A percentile compares a stretch with the other conserved stretches of the same genome.
These are phyloP conservation scores for Leptopilina clavipes DNA, from an alignment of 1,140 invertebrate genomes.

Conservation along the genomic window DNA sequence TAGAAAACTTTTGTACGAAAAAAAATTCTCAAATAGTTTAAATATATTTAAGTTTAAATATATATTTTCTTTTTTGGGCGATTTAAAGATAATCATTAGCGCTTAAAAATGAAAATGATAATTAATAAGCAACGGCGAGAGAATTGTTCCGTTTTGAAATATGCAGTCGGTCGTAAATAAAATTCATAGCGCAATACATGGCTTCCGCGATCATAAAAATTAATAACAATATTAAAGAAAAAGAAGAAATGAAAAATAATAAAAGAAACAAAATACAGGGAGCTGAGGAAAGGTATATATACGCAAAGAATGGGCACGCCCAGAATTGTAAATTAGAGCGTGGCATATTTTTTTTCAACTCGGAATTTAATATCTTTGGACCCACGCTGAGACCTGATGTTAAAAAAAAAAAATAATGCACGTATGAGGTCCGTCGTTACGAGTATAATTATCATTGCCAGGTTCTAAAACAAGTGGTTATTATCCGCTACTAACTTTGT, in stretches of 20 bases:
- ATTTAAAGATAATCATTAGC: too few species aligned
- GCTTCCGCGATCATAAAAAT: conserved; percentile 33
- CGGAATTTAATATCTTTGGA: conserved; percentile 69
- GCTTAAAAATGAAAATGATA: conserved; percentile 35
- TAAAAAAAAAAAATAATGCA: conserved; percentile 68
- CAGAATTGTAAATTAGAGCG: conserved; percentile 70
- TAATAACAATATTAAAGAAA: conserved; percentile 19
- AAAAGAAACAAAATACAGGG: conserved; percentile 36
- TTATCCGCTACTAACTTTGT: conserved; percentile 16
- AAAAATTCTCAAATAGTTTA: too few species aligned
- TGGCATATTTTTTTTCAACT: conserved; percentile 63
- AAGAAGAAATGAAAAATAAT: conserved; percentile 28
- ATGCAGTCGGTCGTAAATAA: conserved; percentile 34
- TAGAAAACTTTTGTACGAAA: too few species aligned
- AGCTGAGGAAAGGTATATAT: conserved; percentile 53
- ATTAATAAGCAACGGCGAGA: conserved; percentile 36
- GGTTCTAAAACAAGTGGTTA: conserved; percentile 42
- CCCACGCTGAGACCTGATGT: conserved; percentile 67
- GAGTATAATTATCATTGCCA: conserved; percentile 69
- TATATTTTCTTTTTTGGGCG: too few species aligned
- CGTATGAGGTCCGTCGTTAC: conserved; percentile 61
- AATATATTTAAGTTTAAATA: too few species aligned
- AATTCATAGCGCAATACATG: conserved; percentile 36
- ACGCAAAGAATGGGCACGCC: conserved; percentile 45
- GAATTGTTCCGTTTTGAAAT: conserved; percentile 49